Evolutionary conservation across 2,888 invertebrate species (phyloP), one percentile per base, ranked within the genome.

Genomic region (Tuberolachnus salignus): DNA sequence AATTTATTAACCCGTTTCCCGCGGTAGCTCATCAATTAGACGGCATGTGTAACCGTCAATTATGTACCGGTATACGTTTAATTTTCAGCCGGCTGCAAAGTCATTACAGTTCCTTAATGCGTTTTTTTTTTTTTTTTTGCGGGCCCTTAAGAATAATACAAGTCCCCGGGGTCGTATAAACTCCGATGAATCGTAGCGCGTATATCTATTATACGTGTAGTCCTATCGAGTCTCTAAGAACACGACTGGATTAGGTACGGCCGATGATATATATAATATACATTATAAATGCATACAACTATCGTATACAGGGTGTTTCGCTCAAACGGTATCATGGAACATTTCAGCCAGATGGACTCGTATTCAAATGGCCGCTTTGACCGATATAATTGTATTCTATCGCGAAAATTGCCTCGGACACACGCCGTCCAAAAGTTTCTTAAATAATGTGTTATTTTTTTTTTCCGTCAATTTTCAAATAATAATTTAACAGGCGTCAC

Each of bases 11-110:
- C 73, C 21, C 21, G 73, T 63, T 73, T 73, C 51, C 51, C 51
- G n/a, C 73, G 21, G 73, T 73, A 73, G 73, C 63, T 73, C 51
- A 53, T 63, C 51, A 53, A 73, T 53, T 73, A 63, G 51, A 63
- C 53, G 63, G n/a, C 21, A 10, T 23, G 9, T 23, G n/a, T 55
- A 70, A 14, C 10, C 10, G 13, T 23, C 23, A 70, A 64, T 64
- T 64, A 64, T 64, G 44, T 34, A 1, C n/a, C 23, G 23, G 23
- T 66, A 49, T 26, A 51, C 26, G 16, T 71, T 34, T 49, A 13
- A 44, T 57, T 44, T 70, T 4, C 46, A 19, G 46, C 49, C 49
- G 11, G 21, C 21, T 4, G 46, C 72, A 34, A 11, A 73, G 46
- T 63, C 72, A 63, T 72, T 72, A 34, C 34, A 51, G n/a, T 34